Percentiles rank a stretch among this genome's conserved stretches.
Evolutionary conservation across 2,113 vertebrate species (phyloP).

Genomic region (Scytalopus superciliaris): DNA sequence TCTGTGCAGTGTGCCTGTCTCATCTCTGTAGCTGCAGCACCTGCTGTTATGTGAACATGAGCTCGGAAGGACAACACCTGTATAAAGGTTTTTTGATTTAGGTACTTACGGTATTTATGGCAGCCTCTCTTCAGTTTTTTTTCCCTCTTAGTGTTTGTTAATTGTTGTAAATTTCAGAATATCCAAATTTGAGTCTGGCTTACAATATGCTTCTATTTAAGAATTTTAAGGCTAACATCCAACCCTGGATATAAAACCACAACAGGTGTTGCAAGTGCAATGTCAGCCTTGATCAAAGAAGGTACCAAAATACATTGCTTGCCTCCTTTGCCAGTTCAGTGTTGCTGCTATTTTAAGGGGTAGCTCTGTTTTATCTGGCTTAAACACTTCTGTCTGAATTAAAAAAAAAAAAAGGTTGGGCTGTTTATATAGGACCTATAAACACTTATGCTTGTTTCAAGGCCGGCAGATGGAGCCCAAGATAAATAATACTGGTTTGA

Average conservation of each 20-base stretch:
- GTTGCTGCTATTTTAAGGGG: not conserved
- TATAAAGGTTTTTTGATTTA: not conserved
- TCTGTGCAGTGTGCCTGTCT: rapidly evolving
- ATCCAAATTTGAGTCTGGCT: not conserved
- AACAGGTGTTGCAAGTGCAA: not conserved
- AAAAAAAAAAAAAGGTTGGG: not conserved
- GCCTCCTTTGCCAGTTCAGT: not conserved
- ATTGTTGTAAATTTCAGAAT: not conserved
- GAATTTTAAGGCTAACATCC: not conserved
- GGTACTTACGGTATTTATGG: not conserved
- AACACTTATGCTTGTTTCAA: not conserved
- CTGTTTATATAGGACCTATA: not conserved
- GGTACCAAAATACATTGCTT: not conserved
- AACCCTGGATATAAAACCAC: not conserved
- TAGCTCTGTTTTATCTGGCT: not conserved
- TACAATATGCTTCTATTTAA: not conserved
- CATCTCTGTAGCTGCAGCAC: not conserved
- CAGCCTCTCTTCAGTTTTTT: not conserved
- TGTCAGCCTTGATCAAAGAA: not conserved
- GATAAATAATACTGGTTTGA: not conserved
- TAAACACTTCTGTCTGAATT: not conserved
- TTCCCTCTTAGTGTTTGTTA: not conserved
- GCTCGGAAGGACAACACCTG: not conserved
- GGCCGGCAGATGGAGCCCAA: not conserved
- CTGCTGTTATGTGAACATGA: not conserved